phyloP scores from a whole-genome alignment of 2,797 vertebrate species.

The Eulemur coronatus region DNA sequence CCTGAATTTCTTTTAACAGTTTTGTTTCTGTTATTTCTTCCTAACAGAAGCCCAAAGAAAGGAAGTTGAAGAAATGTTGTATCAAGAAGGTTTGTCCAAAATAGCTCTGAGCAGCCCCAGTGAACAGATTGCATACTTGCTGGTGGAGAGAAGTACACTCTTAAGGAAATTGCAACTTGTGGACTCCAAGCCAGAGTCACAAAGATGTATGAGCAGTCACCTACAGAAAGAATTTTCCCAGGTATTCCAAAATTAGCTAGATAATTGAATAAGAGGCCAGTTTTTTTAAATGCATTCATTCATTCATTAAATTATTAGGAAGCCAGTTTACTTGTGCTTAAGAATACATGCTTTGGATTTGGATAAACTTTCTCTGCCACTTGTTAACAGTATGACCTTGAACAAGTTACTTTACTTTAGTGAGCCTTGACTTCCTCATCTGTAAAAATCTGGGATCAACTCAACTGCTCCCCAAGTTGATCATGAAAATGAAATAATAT shows the following conservation, averaged over 20 bases:
- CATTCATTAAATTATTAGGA: neutral
- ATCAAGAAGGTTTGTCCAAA: conserved; percentile 90
- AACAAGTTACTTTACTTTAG: neutral
- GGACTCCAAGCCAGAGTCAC: conserved; percentile 86
- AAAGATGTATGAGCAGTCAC: conserved; percentile 73
- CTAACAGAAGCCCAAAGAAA: conserved; percentile 90
- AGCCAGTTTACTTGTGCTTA: neutral
- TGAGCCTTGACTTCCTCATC: neutral
- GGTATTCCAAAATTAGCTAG: conserved; percentile 82
- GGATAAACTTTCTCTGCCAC: neutral
- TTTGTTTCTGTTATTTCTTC: conserved; percentile 55
- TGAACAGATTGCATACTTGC: conserved; percentile 91
- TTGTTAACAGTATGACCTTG: neutral
- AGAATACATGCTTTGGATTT: neutral
- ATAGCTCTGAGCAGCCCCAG: conserved; percentile 89
- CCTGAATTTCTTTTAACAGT: conserved; percentile 14
- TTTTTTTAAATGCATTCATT: neutral
- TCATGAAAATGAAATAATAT: neutral
- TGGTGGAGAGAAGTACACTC: conserved; percentile 90
- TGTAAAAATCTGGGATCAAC: neutral
- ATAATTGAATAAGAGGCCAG: neutral
- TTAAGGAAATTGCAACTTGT: conserved; percentile 88
- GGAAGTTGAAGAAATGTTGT: conserved; percentile 92
- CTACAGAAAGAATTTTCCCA: conserved; percentile 84
- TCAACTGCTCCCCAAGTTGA: neutral